Percentiles rank a stretch among this genome's conserved stretches.
Conservation (phyloP, 2,113 vertebrate species). For the Xiphophorus maculatus region DNA sequence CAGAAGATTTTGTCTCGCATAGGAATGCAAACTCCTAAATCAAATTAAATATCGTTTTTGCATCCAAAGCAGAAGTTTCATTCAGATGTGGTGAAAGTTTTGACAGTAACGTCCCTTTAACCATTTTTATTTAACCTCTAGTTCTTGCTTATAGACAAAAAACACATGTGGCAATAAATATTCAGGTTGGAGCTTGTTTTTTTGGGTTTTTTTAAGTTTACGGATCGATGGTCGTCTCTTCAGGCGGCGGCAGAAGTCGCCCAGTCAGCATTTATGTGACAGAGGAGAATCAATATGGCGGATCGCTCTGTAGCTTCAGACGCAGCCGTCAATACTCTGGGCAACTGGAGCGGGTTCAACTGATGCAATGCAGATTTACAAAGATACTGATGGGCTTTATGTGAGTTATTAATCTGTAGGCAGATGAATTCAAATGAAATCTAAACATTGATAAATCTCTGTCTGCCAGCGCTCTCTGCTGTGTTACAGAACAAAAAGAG, state of each 20-base stretch:
- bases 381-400: no score
- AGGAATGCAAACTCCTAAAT: no score
- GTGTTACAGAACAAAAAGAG: neutral
- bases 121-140: neutral
- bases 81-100: neutral
- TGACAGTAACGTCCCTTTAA: neutral
- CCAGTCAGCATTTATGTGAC: neutral
- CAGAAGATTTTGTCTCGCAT: no score
- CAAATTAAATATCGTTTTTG: no score
- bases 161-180: neutral
- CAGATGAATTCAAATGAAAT: no score
- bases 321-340: neutral
- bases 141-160: neutral
- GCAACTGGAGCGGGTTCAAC: neutral
- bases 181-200: no score
- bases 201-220: neutral
- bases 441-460: neutral
- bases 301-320: no score
- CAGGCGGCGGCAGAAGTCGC: neutral
- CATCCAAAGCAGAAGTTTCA: no score
- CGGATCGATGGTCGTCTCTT: neutral
- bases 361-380: neutral
- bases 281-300: neutral
- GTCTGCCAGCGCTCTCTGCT: neutral
- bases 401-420: no score